phyloP scores from a whole-genome alignment of 2,888 invertebrate genomes.

The Hyppa rectilinea region DNA sequence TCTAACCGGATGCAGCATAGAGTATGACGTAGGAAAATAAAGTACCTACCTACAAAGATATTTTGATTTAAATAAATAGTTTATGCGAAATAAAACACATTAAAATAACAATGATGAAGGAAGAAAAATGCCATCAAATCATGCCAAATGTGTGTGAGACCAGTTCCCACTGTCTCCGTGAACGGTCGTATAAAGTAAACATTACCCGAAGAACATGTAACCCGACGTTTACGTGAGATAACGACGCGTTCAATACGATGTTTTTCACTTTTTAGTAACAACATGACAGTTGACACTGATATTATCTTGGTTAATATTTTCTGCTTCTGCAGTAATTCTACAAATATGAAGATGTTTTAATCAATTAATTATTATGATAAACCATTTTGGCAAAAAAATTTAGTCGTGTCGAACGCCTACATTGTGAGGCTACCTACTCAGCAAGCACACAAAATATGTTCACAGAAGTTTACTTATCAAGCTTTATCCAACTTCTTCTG shows the following conservation, averaged over 20 bases:
- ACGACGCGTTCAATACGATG: neutral
- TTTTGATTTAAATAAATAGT: too few species aligned
- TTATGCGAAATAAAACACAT: too few species aligned
- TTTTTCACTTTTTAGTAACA: conserved; percentile 10
- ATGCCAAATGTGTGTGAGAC: neutral
- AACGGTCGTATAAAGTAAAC: conserved; percentile 20
- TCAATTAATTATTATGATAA: neutral
- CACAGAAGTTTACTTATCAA: too few species aligned
- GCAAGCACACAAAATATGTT: too few species aligned
- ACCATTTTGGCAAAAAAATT: neutral
- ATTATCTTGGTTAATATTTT: neutral
- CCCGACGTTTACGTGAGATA: conserved; percentile 8
- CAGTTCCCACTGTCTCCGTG: neutral
- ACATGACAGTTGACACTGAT: neutral
- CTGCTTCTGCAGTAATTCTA: too few species aligned
- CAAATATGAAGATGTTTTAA: neutral
- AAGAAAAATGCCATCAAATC: too few species aligned
- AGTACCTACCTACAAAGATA: too few species aligned
- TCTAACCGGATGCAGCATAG: too few species aligned
- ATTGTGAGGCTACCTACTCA: neutral
- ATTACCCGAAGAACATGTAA: conserved; percentile 7
- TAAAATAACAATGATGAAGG: too few species aligned
- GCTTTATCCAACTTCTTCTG: too few species aligned
- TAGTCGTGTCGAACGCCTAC: neutral
- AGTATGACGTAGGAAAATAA: too few species aligned